A percentile compares a stretch with the other conserved stretches of the same genome.
Conservation (phyloP, 2,797 vertebrate species). For the Salarias fasciatus region DNA sequence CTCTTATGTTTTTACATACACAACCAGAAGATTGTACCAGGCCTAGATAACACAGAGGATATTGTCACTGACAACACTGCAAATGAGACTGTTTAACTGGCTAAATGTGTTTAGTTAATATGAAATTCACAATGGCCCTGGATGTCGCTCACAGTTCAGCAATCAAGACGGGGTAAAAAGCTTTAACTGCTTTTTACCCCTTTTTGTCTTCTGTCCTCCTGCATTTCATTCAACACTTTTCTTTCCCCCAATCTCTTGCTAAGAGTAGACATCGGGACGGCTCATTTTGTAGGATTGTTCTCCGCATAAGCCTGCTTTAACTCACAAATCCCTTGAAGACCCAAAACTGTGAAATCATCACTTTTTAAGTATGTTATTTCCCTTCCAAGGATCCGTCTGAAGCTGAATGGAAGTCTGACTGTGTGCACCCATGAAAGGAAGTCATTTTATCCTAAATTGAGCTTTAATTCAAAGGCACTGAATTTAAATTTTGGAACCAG, state of each 20-base stretch:
- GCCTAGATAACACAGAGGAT: too few species aligned
- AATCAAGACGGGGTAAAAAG: too few species aligned
- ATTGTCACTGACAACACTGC: too few species aligned
- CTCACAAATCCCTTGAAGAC: constrained; percentile 47
- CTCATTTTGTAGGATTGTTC: constrained; percentile 15
- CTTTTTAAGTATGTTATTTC: constrained; percentile 30
- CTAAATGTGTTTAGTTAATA: too few species aligned
- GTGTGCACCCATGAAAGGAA: constrained; percentile 29
- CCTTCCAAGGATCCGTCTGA: constrained; percentile 16
- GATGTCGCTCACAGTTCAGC: too few species aligned
- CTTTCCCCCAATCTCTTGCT: neutral
- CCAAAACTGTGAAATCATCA: constrained; percentile 51
- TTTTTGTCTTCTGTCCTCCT: too few species aligned
- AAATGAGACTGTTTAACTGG: too few species aligned
- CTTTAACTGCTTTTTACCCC: too few species aligned
- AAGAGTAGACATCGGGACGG: constrained; percentile 14
- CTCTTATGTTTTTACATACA: too few species aligned
- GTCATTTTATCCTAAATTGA: constrained; percentile 29
- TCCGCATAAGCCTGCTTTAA: constrained; percentile 31
- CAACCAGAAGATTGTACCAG: too few species aligned
- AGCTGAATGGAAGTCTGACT: constrained; percentile 29
- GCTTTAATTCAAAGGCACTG: constrained; percentile 35
- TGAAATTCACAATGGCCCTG: too few species aligned
- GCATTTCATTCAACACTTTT: too few species aligned
- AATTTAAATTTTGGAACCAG: constrained; percentile 33